These are phyloP conservation scores for Melanotaenia parkinsoni DNA, from an alignment of 2,797 vertebrate genomes.

Conservation along the genomic window DNA sequence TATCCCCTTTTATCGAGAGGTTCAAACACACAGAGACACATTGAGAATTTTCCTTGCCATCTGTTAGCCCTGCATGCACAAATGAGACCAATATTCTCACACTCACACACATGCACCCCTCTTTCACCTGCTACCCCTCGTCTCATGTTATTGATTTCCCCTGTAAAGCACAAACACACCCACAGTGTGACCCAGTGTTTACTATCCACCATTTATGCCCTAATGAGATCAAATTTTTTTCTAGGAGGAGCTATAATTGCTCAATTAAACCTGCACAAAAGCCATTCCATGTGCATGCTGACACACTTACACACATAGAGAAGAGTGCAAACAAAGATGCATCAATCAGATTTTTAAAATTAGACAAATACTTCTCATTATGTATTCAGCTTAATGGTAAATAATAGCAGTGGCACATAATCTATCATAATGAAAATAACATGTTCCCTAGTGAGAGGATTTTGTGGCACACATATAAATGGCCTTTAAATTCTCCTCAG, in stretches of 20 bases:
- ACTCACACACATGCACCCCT: constrained; percentile 45
- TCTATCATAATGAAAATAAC: constrained; percentile 59
- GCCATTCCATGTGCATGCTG: constrained; percentile 9
- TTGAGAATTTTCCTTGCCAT: constrained; percentile 62
- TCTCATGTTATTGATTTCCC: constrained; percentile 61
- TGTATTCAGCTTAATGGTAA: constrained; percentile 74
- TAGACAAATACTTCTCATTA: constrained; percentile 71
- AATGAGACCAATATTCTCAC: constrained; percentile 58
- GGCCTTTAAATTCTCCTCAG: constrained; percentile 25
- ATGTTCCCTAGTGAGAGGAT: constrained; percentile 20
- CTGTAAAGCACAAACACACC: constrained; percentile 65
- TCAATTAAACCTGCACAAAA: constrained; percentile 66
- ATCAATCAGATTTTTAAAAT: constrained; percentile 70
- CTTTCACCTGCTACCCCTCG: constrained; percentile 63
- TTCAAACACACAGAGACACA: constrained; percentile 53
- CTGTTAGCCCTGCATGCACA: constrained; percentile 60
- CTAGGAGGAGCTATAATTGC: constrained; percentile 67
- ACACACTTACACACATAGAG: constrained; percentile 5
- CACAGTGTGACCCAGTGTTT: constrained; percentile 69
- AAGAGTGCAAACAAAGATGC: constrained; percentile 27
- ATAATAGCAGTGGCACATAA: constrained; percentile 60
- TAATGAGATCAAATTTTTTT: constrained; percentile 77
- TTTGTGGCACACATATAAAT: constrained; percentile 44
- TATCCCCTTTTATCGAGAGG: constrained; percentile 35
- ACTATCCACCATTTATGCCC: constrained; percentile 72